Conservation (phyloP, 2,888 invertebrate genomes). For the Tribolium freemani region DNA sequence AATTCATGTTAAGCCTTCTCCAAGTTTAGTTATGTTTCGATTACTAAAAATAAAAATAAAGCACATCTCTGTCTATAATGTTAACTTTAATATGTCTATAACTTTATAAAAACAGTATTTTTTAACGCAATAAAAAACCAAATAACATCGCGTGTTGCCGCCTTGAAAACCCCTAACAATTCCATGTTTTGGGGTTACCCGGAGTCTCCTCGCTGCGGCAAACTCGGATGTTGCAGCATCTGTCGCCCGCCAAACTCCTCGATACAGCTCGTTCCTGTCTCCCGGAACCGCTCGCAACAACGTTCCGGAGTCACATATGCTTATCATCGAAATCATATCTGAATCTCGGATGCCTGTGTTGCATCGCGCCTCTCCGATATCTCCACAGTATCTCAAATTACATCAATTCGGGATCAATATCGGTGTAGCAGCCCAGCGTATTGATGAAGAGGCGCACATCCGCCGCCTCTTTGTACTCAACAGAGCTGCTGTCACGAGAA, state of each 20-base stretch:
- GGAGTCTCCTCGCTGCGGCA: conserved; percentile 39
- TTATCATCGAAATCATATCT: conserved; percentile 58
- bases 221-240: conserved; percentile 52
- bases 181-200: background rate
- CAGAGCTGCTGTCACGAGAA: conserved; percentile 56
- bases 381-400: conserved; percentile 65
- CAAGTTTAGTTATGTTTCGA: too few relatives aligned
- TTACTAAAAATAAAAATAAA: too few relatives aligned
- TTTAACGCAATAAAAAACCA: too few relatives aligned
- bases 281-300: conserved; percentile 4
- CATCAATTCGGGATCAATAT: conserved; percentile 67
- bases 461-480: conserved; percentile 47
- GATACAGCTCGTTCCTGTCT: background rate
- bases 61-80: too few relatives aligned
- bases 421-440: conserved; percentile 54
- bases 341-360: conserved; percentile 50
- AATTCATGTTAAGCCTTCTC: too few relatives aligned
- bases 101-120: too few relatives aligned
- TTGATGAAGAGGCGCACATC: conserved; percentile 48
- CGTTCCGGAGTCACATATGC: conserved; percentile 52
- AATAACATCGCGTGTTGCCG: background rate
- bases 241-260: conserved; percentile 49
- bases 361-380: conserved; percentile 51
- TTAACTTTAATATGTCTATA: too few relatives aligned
- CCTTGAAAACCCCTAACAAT: too few relatives aligned